A percentile compares a stretch with the other conserved stretches of the same genome.
These are phyloP conservation scores for Circaetus gallicus DNA, from an alignment of 2,113 vertebrate genomes.

Conservation along the genomic window DNA sequence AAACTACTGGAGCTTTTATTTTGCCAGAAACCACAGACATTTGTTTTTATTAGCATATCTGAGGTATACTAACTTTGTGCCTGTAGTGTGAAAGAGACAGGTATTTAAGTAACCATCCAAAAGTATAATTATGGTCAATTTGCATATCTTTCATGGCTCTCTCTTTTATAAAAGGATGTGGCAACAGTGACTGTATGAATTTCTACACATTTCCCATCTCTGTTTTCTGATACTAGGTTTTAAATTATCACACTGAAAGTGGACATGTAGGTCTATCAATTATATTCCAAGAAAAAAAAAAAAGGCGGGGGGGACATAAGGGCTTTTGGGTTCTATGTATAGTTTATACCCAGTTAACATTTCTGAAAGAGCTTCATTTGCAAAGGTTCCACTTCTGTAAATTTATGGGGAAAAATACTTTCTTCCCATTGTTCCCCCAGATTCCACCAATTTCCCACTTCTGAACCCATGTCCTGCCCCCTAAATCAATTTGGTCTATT, in stretches of 20 bases:
- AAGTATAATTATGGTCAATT: slow-evolving; percentile 66
- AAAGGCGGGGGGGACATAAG: accelerated
- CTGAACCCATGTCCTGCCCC: background rate
- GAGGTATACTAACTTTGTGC: slow-evolving; percentile 53
- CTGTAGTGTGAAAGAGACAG: slow-evolving; percentile 62
- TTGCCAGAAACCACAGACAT: slow-evolving; percentile 60
- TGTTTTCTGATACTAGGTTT: background rate
- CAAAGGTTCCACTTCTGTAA: background rate
- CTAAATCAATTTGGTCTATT: background rate
- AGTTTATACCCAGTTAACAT: background rate
- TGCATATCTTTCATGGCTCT: slow-evolving; percentile 50
- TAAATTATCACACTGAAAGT: background rate
- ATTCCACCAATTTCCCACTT: background rate
- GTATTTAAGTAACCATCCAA: slow-evolving; percentile 64
- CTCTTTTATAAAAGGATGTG: slow-evolving; percentile 7
- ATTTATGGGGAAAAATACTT: background rate
- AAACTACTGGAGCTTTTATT: slow-evolving; percentile 2
- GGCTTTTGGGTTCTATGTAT: background rate
- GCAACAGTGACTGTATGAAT: background rate
- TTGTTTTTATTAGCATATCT: slow-evolving; percentile 70
- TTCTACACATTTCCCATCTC: background rate
- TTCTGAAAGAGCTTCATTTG: background rate
- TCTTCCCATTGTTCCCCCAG: background rate
- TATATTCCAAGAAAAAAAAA: background rate
- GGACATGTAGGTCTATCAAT: background rate